Base-by-base conservation (phyloP, 2,888 invertebrate species). In the Tubulanus polymorphus region DNA sequence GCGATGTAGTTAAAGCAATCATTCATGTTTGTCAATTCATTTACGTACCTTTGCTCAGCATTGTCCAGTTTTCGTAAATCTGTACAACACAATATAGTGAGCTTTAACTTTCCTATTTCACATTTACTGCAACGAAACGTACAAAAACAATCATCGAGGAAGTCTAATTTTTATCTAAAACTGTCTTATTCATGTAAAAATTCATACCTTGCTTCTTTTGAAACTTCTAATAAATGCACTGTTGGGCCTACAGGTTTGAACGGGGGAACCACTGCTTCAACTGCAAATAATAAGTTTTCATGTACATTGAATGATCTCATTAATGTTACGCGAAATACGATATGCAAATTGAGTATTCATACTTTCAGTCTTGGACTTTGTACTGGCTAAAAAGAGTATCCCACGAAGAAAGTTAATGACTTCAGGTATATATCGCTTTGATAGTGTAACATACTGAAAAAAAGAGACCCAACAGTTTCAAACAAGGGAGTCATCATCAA, bases 371-470 rank as follows among this genome's bases (percentile, higher is more conserved):
- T n/a, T n/a, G n/a, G n/a, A n/a, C n/a, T n/a, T n/a, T n/a, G n/a
- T n/a, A n/a, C n/a, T 49, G 18, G 87, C 84, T 76, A 91, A 75
- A 73, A 87, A 87, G 52, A 94, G 74, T 52, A 91, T 79, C 0
- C 92, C 91, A 60, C 85, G 81, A 6, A 94, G 80, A 71, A 88
- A 93, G 74, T 88, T 91, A 1, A 93, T 81, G 0, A 85, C 88
- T 18, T 90, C 86, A 0, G 95, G 93, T 23, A 89, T 81, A 66
- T 88, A 88, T 66, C 93, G 82, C 79, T 90, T 91, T 0, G 92
- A 92, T 32, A 89, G 75, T 0, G 81, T 74, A 0, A 89, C 87
- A 74, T 88, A 92, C 86, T 88, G 79, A 57, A 84, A 82, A 57
- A 57, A 58, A 62, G 54, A 62, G 49, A 1, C 28, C 28, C n/a